phyloP scores from a whole-genome alignment of 2,113 vertebrate genomes.

The Pseudois nayaur region DNA sequence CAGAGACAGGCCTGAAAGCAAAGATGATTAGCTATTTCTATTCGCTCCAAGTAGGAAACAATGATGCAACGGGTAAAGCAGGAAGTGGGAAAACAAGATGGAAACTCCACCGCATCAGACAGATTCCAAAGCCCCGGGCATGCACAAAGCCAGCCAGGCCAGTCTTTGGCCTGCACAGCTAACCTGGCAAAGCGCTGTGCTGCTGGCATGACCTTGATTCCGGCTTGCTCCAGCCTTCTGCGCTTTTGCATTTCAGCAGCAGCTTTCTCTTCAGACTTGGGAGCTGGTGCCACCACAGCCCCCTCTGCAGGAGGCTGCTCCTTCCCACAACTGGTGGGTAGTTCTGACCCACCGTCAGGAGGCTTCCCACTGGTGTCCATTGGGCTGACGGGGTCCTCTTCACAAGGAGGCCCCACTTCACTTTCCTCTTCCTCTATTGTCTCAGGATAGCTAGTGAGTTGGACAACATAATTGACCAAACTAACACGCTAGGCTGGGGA shows the following conservation, averaged over 20 bases:
- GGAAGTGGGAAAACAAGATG: not conserved
- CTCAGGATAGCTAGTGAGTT: constrained; percentile 84
- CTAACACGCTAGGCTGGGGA: not conserved
- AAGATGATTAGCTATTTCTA: not conserved
- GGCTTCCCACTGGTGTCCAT: constrained; percentile 33
- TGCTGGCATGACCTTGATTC: constrained; percentile 93
- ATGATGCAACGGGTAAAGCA: not conserved
- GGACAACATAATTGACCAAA: constrained; percentile 73
- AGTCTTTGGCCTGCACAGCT: constrained; percentile 71
- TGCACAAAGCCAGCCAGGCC: constrained; percentile 47
- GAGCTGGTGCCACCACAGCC: constrained; percentile 29
- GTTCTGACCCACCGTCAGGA: not conserved
- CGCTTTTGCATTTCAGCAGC: constrained; percentile 83
- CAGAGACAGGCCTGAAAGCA: not conserved
- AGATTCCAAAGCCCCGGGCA: constrained; percentile 34
- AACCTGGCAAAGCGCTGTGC: constrained; percentile 91
- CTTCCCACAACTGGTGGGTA: not conserved
- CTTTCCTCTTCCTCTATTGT: constrained; percentile 83
- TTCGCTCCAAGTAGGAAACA: not conserved
- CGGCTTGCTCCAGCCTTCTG: constrained; percentile 88
- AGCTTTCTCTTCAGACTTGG: constrained; percentile 73
- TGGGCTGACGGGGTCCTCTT: constrained; percentile 57
- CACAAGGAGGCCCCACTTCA: constrained; percentile 70
- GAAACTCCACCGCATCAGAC: constrained; percentile 31
- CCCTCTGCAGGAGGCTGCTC: constrained; percentile 63